phyloP scores from a whole-genome alignment of 2,888 invertebrate genomes.

The Drosophila pseudotakahashii region DNA sequence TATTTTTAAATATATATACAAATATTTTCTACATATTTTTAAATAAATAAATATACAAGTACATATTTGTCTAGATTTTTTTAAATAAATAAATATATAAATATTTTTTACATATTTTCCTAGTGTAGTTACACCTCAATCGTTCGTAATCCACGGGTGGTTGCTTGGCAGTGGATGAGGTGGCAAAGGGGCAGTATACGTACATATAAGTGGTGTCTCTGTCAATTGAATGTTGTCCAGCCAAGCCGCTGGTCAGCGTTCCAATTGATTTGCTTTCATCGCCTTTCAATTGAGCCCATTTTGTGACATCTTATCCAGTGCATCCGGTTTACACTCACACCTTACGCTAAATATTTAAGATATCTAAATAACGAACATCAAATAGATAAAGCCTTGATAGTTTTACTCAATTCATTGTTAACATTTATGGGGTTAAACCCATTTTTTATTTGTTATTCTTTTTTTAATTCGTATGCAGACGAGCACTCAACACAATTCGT shows the following conservation, averaged over 20 bases:
- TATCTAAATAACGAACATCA: no score
- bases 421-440: constrained; percentile 25
- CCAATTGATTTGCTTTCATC: constrained; percentile 68
- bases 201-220: constrained; percentile 35
- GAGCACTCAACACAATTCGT: constrained; percentile 26
- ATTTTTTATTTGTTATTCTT: constrained; percentile 21
- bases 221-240: constrained; percentile 59
- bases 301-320: constrained; percentile 2
- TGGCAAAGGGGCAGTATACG: neutral
- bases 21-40: no score
- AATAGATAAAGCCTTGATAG: neutral
- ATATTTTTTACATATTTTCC: neutral
- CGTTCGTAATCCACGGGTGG: constrained; percentile 8
- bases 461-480: constrained; percentile 17
- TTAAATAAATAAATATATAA: no score
- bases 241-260: constrained; percentile 31
- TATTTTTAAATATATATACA: no score
- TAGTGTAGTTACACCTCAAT: constrained; percentile 16
- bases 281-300: constrained; percentile 31
- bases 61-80: no score
- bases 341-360: neutral
- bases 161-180: neutral
- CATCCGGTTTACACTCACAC: constrained; percentile 37
- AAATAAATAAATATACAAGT: no score
- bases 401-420: neutral